Conservation (phyloP, 2,797 vertebrate species). For the Labroides dimidiatus region DNA sequence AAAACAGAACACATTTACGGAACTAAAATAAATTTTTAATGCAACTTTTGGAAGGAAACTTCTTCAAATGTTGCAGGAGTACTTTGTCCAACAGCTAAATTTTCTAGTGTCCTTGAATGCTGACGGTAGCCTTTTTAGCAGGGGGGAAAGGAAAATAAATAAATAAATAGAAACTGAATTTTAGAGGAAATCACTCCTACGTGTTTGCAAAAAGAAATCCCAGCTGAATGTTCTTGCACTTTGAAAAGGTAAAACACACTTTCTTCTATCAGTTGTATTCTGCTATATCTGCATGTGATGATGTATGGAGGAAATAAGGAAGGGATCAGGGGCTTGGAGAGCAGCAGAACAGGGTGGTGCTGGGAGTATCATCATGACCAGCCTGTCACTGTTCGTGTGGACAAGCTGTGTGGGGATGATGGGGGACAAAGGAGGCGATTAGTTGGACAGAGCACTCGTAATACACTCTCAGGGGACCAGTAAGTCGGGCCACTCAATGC, state of each 20-base stretch:
- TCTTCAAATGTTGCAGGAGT: constrained; percentile 43
- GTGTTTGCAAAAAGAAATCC: constrained; percentile 24
- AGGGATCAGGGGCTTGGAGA: constrained; percentile 4
- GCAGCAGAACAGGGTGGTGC: constrained; percentile 24
- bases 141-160: too few relatives aligned
- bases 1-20: neutral
- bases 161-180: constrained; percentile 23
- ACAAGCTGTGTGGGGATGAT: constrained; percentile 71
- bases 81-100: constrained; percentile 56
- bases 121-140: constrained; percentile 34
- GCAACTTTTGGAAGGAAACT: constrained; percentile 37
- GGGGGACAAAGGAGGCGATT: constrained; percentile 79
- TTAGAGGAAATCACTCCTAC: constrained; percentile 1
- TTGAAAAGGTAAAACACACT: constrained; percentile 29
- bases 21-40: constrained; percentile 24
- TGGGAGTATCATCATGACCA: constrained; percentile 38
- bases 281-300: constrained; percentile 12
- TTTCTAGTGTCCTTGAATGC: constrained; percentile 56
- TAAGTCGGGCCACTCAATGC: constrained; percentile 73
- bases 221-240: constrained; percentile 22
- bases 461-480: constrained; percentile 75
- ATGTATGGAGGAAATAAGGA: constrained; percentile 20
- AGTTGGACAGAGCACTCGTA: constrained; percentile 75
- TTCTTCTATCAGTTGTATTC: constrained; percentile 27
- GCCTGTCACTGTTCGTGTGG: constrained; percentile 64